These are phyloP conservation scores for Megalonaias nervosa DNA, from an alignment of 1,140 invertebrate genomes.

Conservation along the genomic window DNA sequence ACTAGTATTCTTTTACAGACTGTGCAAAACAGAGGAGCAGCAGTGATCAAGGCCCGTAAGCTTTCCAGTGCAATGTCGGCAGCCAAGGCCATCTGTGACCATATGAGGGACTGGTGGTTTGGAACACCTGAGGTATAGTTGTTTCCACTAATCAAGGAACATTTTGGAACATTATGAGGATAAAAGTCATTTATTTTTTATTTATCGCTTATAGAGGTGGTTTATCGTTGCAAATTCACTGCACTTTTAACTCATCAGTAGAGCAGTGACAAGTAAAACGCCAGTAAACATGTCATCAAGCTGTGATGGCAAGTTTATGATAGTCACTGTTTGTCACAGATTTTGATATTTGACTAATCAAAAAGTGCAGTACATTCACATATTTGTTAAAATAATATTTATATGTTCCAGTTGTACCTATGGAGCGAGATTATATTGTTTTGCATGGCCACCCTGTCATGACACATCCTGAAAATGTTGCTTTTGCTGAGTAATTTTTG, in stretches of 20 bases:
- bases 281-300: background rate
- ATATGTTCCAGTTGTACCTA: too few species aligned
- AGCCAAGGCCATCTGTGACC: slow-evolving; percentile 98
- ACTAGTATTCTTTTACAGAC: slow-evolving; percentile 74
- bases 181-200: background rate
- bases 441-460: too few species aligned
- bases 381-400: too few species aligned
- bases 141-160: background rate
- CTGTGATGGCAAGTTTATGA: background rate
- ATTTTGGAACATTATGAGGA: too few species aligned
- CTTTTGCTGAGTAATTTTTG: too few species aligned
- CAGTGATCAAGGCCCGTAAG: slow-evolving; percentile 97
- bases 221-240: background rate
- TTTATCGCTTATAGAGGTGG: background rate
- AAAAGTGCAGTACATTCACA: too few species aligned
- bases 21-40: slow-evolving; percentile 97
- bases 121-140: slow-evolving; percentile 77
- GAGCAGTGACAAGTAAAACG: background rate
- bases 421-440: too few species aligned
- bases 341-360: too few species aligned
- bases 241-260: background rate
- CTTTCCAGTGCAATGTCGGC: slow-evolving; percentile 98
- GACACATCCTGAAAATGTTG: too few species aligned
- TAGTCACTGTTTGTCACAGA: too few species aligned
- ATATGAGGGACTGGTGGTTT: slow-evolving; percentile 96